phyloP scores from a whole-genome alignment of 2,113 vertebrate genomes.

The Micronisus gabar region DNA sequence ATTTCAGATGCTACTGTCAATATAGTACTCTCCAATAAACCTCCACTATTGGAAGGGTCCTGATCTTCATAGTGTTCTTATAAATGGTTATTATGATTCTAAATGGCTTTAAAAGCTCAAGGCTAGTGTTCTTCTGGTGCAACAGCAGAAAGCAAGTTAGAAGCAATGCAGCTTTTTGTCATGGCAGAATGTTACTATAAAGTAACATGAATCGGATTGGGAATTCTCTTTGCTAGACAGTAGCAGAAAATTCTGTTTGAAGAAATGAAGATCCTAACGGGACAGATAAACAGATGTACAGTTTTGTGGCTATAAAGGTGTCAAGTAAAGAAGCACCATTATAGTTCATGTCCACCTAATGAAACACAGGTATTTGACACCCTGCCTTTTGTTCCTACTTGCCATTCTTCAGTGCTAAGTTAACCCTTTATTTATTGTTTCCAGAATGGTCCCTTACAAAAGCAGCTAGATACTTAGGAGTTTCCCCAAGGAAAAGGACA shows the following conservation, averaged over 20 bases:
- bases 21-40: slow-evolving; percentile 55
- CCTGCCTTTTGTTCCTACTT: not conserved
- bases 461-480: not conserved
- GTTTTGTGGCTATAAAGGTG: slow-evolving; percentile 4
- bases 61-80: slow-evolving; percentile 46
- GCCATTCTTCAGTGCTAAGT: slow-evolving; percentile 16
- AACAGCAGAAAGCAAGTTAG: slow-evolving; percentile 1
- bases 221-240: slow-evolving; percentile 14
- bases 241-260: slow-evolving; percentile 2
- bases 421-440: not conserved
- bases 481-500: not conserved
- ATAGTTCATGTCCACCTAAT: not conserved
- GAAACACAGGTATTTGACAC: not conserved
- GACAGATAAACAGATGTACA: not conserved
- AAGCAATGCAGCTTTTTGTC: slow-evolving; percentile 12
- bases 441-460: not conserved
- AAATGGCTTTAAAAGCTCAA: slow-evolving; percentile 31
- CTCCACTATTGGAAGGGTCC: slow-evolving; percentile 32
- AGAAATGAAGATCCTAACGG: not conserved
- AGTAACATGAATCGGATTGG: not conserved
- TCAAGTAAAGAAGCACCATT: slow-evolving; percentile 9
- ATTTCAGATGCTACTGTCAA: slow-evolving; percentile 63
- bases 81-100: slow-evolving; percentile 56
- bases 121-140: not conserved
- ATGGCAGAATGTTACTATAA: not conserved